These are phyloP conservation scores for Cenopis cana DNA, from an alignment of 2,888 invertebrate genomes.

Conservation along the genomic window DNA sequence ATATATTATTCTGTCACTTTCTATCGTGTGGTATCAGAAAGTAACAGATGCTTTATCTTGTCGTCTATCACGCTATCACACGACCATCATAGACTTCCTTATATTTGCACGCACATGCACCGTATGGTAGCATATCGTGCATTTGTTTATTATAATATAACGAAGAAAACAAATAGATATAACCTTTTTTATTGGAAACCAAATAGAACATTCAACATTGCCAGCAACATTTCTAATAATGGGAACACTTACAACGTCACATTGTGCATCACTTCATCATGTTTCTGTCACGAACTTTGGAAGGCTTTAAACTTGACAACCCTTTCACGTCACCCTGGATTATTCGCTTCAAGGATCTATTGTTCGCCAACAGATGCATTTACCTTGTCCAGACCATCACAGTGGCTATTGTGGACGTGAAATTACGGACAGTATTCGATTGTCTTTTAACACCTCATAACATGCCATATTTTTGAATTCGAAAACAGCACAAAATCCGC, in stretches of 20 bases:
- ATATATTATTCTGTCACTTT: too few species aligned
- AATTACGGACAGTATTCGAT: background rate
- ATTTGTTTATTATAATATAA: too few species aligned
- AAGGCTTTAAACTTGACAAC: background rate
- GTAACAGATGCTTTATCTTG: too few species aligned
- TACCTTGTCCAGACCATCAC: background rate
- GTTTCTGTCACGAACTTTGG: background rate
- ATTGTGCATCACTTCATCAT: background rate
- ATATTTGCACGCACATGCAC: too few species aligned
- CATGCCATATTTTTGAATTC: background rate
- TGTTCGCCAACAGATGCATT: constrained; percentile 8
- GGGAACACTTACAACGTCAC: background rate
- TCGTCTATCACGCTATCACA: too few species aligned
- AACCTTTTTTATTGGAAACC: too few species aligned
- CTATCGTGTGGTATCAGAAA: too few species aligned
- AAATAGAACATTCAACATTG: too few species aligned
- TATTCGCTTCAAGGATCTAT: constrained; percentile 1
- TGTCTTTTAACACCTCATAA: background rate
- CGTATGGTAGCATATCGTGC: too few species aligned
- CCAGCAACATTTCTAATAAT: background rate
- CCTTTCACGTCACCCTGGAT: background rate
- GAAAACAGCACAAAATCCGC: too few species aligned
- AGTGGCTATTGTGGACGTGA: background rate
- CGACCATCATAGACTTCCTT: too few species aligned
- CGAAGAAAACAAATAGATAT: too few species aligned